Evolutionary conservation across 1,140 invertebrate genomes (phyloP), one percentile per base, ranked within the genome.

Genomic region (Drosophila pruinosa): DNA sequence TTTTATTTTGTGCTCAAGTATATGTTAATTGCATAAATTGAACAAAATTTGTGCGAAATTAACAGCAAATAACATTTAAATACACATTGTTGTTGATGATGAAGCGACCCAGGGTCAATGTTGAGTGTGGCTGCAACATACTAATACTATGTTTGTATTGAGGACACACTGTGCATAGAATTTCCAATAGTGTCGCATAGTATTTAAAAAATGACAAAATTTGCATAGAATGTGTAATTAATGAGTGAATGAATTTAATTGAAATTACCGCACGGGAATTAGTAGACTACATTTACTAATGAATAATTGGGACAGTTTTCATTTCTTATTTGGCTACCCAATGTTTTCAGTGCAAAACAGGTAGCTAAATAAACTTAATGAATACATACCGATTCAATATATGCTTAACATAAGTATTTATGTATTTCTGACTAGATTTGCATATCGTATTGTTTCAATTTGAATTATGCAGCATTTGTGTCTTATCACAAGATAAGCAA

Each of bases 191-290:
- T 52, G 31, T 50, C 14, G 8, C 26, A 45, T 45, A 36, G 12
- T 56, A 58, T 74, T 64, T 58, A 41, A 67, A 53, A 72, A 68
- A 83, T 69, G 79, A 59, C 53, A 65, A 68, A 76, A 76, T 69
- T 85, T 64, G 72, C 80, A 57, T 52, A 59, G 75, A 79, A 83
- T 85, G 67, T 86, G 73, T 85, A 73, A 85, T 80, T 79, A 85
- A 85, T 85, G 76, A 85, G 68, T 24, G 80, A 76, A 80, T n/a
- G n/a, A 68, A 57, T 77, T 80, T 80, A 86, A 85, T 85, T 85
- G 81, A 76, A 83, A 85, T 73, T 70, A 65, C 72, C 76, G 36
- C 72, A 73, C 45, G 17, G 62, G 53, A 65, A 80, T 70, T 52
- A n/a, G n/a, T 67, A 65, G 61, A 19, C 34, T 12, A 31, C 73